Evolutionary conservation across 2,797 vertebrate species (phyloP), one percentile per base, ranked within the genome.

Genomic region (Hypotaenidia philippensis): DNA sequence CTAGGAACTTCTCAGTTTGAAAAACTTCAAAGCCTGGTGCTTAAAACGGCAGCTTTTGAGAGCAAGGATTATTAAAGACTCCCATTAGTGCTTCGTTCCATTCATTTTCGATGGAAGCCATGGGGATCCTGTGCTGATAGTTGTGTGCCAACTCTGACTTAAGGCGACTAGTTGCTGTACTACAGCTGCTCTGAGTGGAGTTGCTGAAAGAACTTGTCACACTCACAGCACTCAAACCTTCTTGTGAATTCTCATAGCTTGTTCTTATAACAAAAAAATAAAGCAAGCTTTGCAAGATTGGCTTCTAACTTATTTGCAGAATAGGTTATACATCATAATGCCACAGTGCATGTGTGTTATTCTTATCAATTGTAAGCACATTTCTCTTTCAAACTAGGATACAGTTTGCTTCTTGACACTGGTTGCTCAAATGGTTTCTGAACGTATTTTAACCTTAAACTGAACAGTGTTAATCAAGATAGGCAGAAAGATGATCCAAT

Each of bases 231-330:
- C 93, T 95, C 84, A 79, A 97, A 96, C 87, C 89, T 97, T 87
- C 93, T 84, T 75, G 78, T 44, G 83, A 80, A 72, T 97, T 95
- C 93, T 83, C 94, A 92, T 83, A 96, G 94, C 66, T 94, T 94
- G 94, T 78, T 87, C 95, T 97, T 97, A 95, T 96, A 97, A 95
- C 61, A 93, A 96, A 94, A 93, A 94, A 63, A 23, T 55, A 50
- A 85, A 90, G 83, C 95, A 94, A 80, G 88, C 92, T 97, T 96
- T 93, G 88, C 96, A 96, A 95, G 92, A 80, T 89, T 95, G 97
- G 85, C 96, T 96, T 97, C 95, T 97, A 96, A 96, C 78, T 89
- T 93, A 91, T 93, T 93, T 91, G 40, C 91, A 95, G 95, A 96
- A 94, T 72, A 93, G 89, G 96, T 93, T 96, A 95, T 40, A 60